Evolutionary conservation across 2,113 vertebrate genomes (phyloP).

Genomic region (Pogona vitticeps): DNA sequence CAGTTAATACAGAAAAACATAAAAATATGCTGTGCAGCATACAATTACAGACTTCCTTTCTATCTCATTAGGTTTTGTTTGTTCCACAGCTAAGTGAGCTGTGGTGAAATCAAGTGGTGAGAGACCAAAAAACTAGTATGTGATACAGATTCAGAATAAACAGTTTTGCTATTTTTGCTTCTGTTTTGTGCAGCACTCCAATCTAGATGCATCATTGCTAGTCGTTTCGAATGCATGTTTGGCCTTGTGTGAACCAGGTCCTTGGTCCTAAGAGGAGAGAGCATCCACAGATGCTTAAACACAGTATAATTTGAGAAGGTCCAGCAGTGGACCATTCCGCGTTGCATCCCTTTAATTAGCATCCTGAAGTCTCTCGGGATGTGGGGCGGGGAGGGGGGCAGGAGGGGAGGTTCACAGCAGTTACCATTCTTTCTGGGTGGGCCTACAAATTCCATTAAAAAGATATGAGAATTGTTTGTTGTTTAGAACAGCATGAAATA

Average conservation of each 20-base stretch:
- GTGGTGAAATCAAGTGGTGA: conserved; percentile 79
- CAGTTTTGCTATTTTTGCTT: conserved; percentile 75
- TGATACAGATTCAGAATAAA: conserved; percentile 86
- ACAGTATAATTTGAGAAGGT: conserved; percentile 81
- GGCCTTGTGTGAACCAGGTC: conserved; percentile 80
- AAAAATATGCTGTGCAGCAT: conserved; percentile 87
- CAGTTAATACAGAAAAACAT: conserved; percentile 92
- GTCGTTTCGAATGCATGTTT: conserved; percentile 67
- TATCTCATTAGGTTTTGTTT: conserved; percentile 74
- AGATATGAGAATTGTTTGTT: conserved; percentile 71
- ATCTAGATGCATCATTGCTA: conserved; percentile 67
- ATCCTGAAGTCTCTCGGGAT: conserved; percentile 81
- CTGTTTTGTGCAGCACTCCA: conserved; percentile 68
- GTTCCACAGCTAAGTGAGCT: conserved; percentile 79
- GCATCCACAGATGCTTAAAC: conserved; percentile 76
- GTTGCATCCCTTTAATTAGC: conserved; percentile 78
- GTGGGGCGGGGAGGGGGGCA: conserved; percentile 17
- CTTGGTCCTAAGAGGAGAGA: conserved; percentile 75
- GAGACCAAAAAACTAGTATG: conserved; percentile 83
- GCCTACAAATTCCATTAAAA: conserved; percentile 81
- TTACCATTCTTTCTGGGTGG: conserved; percentile 69
- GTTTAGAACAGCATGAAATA: conserved; percentile 74
- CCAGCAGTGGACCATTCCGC: conserved; percentile 76
- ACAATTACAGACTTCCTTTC: conserved; percentile 85
- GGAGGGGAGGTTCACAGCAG: conserved; percentile 54